A percentile compares a stretch with the other conserved stretches of the same genome.
Evolutionary conservation across 2,113 vertebrate species (phyloP).

Genomic region (Scytalopus superciliaris): DNA sequence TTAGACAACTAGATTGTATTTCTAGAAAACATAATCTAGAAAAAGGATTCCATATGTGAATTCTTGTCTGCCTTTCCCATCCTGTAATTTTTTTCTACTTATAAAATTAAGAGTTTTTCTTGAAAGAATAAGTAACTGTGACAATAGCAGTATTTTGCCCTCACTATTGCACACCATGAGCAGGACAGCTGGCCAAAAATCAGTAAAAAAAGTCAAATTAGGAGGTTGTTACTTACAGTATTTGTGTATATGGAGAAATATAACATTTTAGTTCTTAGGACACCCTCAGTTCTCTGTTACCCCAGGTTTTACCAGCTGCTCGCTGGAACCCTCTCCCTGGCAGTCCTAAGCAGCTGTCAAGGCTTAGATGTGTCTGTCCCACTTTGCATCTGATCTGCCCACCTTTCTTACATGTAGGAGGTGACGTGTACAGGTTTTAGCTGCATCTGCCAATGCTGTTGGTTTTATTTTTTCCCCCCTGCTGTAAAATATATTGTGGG

Average conservation of each 20-base stretch:
- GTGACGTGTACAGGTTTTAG: background rate
- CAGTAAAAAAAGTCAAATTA: background rate
- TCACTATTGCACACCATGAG: background rate
- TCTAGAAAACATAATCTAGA: background rate
- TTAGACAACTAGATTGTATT: background rate
- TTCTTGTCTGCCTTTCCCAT: background rate
- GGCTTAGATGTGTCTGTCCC: accelerated
- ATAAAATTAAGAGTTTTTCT: background rate
- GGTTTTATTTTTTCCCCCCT: background rate
- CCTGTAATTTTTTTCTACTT: background rate
- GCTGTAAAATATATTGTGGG: background rate
- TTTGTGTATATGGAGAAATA: background rate
- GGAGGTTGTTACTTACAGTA: background rate
- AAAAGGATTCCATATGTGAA: background rate
- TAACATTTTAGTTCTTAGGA: background rate
- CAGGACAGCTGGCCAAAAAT: background rate
- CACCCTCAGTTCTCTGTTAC: accelerated
- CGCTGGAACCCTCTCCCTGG: background rate
- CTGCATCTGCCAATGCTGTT: background rate
- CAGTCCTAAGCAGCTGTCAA: background rate
- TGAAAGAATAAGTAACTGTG: background rate
- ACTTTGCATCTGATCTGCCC: accelerated
- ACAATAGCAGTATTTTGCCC: background rate
- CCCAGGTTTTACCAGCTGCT: background rate
- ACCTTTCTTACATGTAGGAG: background rate